These are phyloP conservation scores for Hirtodrosophila trivittata DNA, from an alignment of 2,888 invertebrate genomes.

Conservation along the genomic window DNA sequence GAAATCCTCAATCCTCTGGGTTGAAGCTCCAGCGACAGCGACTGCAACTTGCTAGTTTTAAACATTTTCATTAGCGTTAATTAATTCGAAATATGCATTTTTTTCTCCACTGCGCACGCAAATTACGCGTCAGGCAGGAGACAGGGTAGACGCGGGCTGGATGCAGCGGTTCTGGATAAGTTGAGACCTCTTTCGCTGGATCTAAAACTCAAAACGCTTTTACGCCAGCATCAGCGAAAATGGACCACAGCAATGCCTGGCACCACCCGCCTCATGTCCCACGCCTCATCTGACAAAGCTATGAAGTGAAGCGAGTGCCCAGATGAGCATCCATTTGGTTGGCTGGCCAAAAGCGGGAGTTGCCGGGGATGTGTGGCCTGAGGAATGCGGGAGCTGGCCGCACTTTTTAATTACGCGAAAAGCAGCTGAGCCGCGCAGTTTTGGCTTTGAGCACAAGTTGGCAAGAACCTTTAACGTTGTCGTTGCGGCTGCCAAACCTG, in stretches of 20 bases:
- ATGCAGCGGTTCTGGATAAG: constrained; percentile 23
- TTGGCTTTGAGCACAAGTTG: constrained; percentile 61
- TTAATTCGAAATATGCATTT: constrained; percentile 80
- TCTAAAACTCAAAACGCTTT: constrained; percentile 76
- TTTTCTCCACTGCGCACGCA: constrained; percentile 55
- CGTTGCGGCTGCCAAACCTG: constrained; percentile 50
- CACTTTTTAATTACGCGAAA: constrained; percentile 79
- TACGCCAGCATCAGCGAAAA: constrained; percentile 67
- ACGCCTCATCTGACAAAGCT: constrained; percentile 44
- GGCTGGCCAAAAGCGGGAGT: constrained; percentile 11
- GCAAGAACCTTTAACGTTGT: constrained; percentile 45
- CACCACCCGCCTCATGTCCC: background rate
- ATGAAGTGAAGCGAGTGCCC: constrained; percentile 57
- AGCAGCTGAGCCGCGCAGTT: constrained; percentile 79
- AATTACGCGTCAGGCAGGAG: constrained; percentile 54
- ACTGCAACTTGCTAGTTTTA: constrained; percentile 68
- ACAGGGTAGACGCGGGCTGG: constrained; percentile 11
- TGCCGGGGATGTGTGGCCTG: no score
- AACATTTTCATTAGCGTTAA: constrained; percentile 82
- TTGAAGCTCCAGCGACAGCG: no score
- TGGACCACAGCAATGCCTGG: constrained; percentile 44
- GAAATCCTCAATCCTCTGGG: constrained; percentile 19
- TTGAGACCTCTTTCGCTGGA: constrained; percentile 65
- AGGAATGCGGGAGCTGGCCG: constrained; percentile 40
- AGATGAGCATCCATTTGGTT: constrained; percentile 44